Percentiles rank a stretch among this genome's conserved stretches.
Conservation (phyloP, 2,888 invertebrate species). For the Pomacea canaliculata region DNA sequence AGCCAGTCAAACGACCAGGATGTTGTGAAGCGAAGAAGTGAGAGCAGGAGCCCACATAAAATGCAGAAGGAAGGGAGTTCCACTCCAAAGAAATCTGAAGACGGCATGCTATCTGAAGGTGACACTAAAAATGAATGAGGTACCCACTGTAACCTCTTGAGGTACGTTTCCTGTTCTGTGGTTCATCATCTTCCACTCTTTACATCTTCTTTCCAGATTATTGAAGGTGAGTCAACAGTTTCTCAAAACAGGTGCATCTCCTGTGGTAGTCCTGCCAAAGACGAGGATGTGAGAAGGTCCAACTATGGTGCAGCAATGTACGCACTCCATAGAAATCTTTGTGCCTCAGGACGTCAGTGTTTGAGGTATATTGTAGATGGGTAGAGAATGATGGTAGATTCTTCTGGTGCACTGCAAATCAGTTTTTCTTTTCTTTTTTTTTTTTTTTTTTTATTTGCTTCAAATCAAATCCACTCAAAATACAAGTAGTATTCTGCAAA, state of each 20-base stretch:
- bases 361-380: conserved; percentile 17
- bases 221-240: conserved; percentile 8
- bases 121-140: conserved; percentile 27
- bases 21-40: conserved; percentile 1
- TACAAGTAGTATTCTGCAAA: too few relatives aligned
- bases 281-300: background rate
- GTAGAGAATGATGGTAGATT: too few relatives aligned
- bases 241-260: background rate
- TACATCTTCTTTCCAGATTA: conserved; percentile 11
- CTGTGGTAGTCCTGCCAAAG: background rate
- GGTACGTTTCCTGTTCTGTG: conserved; percentile 11
- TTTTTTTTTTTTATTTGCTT: too few relatives aligned
- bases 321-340: conserved; percentile 3
- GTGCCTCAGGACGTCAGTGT: conserved; percentile 9
- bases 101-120: conserved; percentile 17
- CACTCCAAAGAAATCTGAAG: conserved; percentile 1
- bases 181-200: background rate
- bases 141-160: conserved; percentile 16
- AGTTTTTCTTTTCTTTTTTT: too few relatives aligned
- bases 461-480: too few relatives aligned
- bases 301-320: background rate
- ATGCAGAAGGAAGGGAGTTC: background rate
- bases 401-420: too few relatives aligned
- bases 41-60: conserved; percentile 1
- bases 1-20: conserved; percentile 12